Percentiles rank a stretch among this genome's conserved stretches.
Conservation (phyloP, 2,797 vertebrate species). For the Rhincodon typus region DNA sequence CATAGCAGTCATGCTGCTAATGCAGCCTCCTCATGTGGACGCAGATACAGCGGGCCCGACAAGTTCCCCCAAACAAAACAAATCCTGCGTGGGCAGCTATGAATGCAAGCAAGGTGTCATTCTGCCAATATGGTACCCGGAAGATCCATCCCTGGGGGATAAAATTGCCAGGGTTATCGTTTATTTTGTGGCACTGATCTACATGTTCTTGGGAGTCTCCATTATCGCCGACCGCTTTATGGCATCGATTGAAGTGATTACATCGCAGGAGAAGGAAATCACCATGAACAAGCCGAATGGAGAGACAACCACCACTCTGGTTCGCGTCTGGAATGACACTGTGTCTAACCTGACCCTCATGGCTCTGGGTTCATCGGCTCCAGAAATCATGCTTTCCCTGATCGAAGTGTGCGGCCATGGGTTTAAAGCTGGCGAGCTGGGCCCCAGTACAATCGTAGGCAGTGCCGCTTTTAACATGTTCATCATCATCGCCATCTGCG, state of each 20-base stretch:
- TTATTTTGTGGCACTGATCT: constrained; percentile 96
- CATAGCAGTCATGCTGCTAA: constrained; percentile 68
- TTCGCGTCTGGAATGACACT: constrained; percentile 96
- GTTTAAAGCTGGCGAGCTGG: constrained; percentile 84
- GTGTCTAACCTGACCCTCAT: constrained; percentile 96
- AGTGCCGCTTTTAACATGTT: constrained; percentile 99
- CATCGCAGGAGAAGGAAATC: constrained; percentile 92
- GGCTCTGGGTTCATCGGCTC: constrained; percentile 92
- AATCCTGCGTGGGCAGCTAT: constrained; percentile 72
- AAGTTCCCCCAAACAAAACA: constrained; percentile 64
- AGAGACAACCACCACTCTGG: constrained; percentile 86
- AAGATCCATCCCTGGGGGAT: constrained; percentile 95
- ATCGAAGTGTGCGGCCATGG: constrained; percentile 93
- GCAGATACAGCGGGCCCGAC: constrained; percentile 73
- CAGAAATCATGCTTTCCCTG: constrained; percentile 90
- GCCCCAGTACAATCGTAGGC: constrained; percentile 91
- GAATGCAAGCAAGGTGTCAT: constrained; percentile 88
- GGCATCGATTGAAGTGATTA: constrained; percentile 97
- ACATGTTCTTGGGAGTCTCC: constrained; percentile 98
- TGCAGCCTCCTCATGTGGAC: constrained; percentile 68
- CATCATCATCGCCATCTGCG: constrained; percentile 91
- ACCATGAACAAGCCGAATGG: constrained; percentile 89
- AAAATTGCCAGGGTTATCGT: constrained; percentile 98
- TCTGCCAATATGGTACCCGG: constrained; percentile 96
- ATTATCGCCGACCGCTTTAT: constrained; percentile 98